A percentile compares a stretch with the other conserved stretches of the same genome.
Conservation (phyloP, 2,113 vertebrate genomes). For the Paedocypris sp. region DNA sequence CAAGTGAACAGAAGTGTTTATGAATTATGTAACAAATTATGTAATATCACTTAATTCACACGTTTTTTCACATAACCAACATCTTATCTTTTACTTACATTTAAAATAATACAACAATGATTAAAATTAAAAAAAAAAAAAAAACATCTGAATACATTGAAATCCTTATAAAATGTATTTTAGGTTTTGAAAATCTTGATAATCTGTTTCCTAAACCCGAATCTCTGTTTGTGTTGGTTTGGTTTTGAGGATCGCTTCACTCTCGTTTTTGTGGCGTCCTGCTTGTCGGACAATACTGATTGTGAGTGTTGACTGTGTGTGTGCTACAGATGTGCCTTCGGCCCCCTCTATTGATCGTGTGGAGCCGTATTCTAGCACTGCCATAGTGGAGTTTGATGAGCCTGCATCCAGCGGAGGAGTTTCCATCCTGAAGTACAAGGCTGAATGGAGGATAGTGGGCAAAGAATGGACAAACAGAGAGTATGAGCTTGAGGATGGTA, state of each 20-base stretch:
- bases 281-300: neutral
- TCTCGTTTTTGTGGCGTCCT: neutral
- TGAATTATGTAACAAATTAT: too few species aligned
- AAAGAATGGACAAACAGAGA: conserved; percentile 68
- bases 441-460: conserved; percentile 70
- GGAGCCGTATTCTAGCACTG: conserved; percentile 87
- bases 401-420: conserved; percentile 82
- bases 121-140: too few species aligned
- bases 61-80: too few species aligned
- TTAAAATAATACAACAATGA: too few species aligned
- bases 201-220: neutral
- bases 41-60: too few species aligned
- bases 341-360: conserved; percentile 75
- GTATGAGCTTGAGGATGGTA: conserved; percentile 74
- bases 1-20: too few species aligned
- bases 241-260: neutral
- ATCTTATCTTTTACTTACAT: too few species aligned
- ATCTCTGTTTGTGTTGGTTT: conserved; percentile 11
- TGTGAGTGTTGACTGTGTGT: conserved; percentile 15
- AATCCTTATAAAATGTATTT: too few species aligned
- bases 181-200: too few species aligned
- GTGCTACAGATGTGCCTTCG: conserved; percentile 76
- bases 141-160: too few species aligned
- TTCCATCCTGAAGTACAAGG: conserved; percentile 83
- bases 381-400: conserved; percentile 77